Base-by-base conservation (phyloP, 2,888 invertebrate genomes). In the Drymonia ruficornis region DNA sequence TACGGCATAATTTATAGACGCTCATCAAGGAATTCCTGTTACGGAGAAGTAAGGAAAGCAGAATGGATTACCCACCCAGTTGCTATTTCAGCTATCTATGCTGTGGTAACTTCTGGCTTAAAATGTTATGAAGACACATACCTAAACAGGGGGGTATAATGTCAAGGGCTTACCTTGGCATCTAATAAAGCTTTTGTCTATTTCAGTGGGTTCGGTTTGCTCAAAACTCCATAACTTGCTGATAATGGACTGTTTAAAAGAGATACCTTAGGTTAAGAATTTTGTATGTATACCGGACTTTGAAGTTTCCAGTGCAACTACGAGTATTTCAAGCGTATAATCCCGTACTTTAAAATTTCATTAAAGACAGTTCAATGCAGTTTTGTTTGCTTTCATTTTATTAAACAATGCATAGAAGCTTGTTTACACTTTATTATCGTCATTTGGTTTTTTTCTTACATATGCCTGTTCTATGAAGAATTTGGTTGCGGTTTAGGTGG, bases 1-100 rank as follows among this genome's bases (percentile, higher is more conserved):
- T 52, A 58, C 55, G 47, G 50, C 52, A 45, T 34, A 54, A 31
- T 63, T 61, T 59, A 59, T 45, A 55, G 45, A 18, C 11, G 29
- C 45, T 44, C 50, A 53, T 57, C 50, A 55, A 63, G 63, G 34
- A 67, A 67, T 65, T 62, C 50, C 52, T 55, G 52, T 54, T 28
- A 15, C 15, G 15, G 23, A 45, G 23, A 28, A n/a, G 34, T 45
- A 46, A 49, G 50, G 43, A 55, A 53, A 52, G 55, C 19, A 50
- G 52, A 61, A 64, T 61, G 50, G 61, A 64, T 64, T 63, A 64
- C 53, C 53, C 48, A 56, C 58, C 45, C 42, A 58, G 56, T 65
- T 48, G 38, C 51, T 45, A 67, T 65, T 64, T 61, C 42, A 55
- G 45, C 55, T 55, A 18, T 48, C 7, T 38, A 13, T 43, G 19